Base-by-base conservation (phyloP, 2,888 invertebrate species). In the Pycnomerus fuliginosus region DNA sequence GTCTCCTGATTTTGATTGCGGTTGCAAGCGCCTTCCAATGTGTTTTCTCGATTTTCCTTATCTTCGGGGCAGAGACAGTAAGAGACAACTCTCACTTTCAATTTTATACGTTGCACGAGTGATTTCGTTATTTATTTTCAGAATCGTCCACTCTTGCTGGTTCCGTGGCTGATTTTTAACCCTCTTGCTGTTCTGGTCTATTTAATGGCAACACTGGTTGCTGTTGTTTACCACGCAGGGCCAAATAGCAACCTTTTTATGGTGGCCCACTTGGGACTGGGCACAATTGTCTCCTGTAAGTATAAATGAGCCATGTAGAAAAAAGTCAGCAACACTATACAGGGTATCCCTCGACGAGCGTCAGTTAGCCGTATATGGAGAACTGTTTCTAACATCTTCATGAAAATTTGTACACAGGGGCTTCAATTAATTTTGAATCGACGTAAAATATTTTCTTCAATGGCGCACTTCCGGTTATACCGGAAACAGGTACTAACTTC, bases 61-160 rank as follows among this genome's bases (percentile, higher is more conserved):
- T 71, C 36, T 70, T 69, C 42, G 71, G 64, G 44, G 69, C 69
- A 17, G 69, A 68, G 57, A 67, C 67, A 25, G 71, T 71, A 60
- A 65, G 70, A 63, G 12, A 11, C 13, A 23, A n/a, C n/a, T n/a
- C n/a, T n/a, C n/a, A n/a, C n/a, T n/a, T n/a, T n/a, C n/a, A n/a
- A n/a, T 20, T 20, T 20, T 20, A 4, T 8, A 20, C 20, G 20
- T 5, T 20, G 5, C 5, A 20, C 8, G 20, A 28, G 40, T 35
- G 16, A 16, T 38, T 22, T 29, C 28, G 33, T 25, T 5, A 16
- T 25, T 44, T 30, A 44, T 36, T 69, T 70, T 44, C 48, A 71
- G 71, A 71, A 68, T 57, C 62, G 67, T n/a, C 70, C 70, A 13
- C 16, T 45, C 11, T 50, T 71, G 10, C 44, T 71, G 11, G 42